Conservation (phyloP, 2,797 vertebrate species). For the Semaprochilodus insignis region DNA sequence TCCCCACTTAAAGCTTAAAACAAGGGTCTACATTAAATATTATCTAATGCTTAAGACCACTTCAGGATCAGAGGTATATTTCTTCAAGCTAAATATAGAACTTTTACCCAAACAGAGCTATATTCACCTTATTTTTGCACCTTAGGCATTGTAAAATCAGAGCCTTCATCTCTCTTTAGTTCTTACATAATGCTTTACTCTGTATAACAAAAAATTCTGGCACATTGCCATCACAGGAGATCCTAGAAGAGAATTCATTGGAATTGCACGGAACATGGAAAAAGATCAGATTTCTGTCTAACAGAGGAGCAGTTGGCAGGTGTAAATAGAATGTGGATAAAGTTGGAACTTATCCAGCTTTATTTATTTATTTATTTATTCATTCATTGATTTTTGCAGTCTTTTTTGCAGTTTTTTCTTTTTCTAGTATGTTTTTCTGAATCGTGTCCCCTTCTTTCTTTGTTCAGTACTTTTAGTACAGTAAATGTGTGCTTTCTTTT, state of each 20-base stretch:
- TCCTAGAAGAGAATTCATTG: neutral
- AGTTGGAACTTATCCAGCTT: neutral
- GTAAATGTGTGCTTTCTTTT: neutral
- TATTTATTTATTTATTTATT: too few relatives aligned
- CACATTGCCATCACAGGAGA: neutral
- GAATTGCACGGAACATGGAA: neutral
- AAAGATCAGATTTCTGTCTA: neutral
- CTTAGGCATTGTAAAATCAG: too few relatives aligned
- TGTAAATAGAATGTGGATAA: neutral
- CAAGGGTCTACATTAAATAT: too few relatives aligned
- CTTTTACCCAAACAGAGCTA: too few relatives aligned
- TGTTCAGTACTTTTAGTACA: neutral
- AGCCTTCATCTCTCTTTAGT: too few relatives aligned
- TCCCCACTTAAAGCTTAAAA: too few relatives aligned
- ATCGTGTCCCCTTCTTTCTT: neutral
- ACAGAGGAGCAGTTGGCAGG: neutral
- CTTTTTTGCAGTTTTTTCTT: neutral
- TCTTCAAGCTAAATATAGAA: too few relatives aligned
- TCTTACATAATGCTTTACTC: neutral
- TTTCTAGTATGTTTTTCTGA: neutral
- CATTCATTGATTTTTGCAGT: too few relatives aligned
- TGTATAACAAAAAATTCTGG: neutral
- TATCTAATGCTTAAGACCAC: too few relatives aligned
- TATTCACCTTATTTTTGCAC: too few relatives aligned
- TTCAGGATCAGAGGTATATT: too few relatives aligned